These are phyloP conservation scores for Carlito syrichta DNA, from an alignment of 2,113 vertebrate genomes.

Conservation along the genomic window DNA sequence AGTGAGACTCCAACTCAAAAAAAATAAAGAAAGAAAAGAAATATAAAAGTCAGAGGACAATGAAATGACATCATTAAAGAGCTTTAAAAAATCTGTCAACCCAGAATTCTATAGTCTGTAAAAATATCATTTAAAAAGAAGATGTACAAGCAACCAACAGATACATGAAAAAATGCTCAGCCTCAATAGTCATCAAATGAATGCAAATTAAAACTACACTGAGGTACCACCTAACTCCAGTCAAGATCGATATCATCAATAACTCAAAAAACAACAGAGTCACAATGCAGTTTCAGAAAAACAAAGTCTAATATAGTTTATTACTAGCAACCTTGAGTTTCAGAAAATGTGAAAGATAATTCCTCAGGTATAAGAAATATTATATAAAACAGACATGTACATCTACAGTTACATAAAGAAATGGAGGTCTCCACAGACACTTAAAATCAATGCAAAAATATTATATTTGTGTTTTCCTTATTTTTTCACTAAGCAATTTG, in stretches of 20 bases:
- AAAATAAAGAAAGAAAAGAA: too few species aligned
- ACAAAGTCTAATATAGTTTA: background rate
- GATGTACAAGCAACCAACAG: too few species aligned
- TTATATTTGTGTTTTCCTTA: background rate
- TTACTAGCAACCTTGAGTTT: background rate
- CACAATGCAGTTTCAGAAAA: background rate
- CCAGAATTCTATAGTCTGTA: background rate
- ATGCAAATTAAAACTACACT: too few species aligned
- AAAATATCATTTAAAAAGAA: background rate
- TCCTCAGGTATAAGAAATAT: background rate
- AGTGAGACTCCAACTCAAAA: too few species aligned
- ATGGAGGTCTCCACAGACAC: background rate
- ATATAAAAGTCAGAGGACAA: background rate
- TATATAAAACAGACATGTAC: background rate
- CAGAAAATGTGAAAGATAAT: background rate
- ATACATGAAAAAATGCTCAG: too few species aligned
- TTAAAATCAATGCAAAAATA: background rate
- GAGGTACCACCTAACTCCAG: too few species aligned
- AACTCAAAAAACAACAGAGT: too few species aligned
- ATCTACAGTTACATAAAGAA: background rate
- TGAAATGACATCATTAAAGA: background rate
- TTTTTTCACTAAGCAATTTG: background rate
- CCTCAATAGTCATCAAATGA: too few species aligned
- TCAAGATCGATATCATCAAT: too few species aligned
- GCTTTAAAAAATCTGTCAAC: background rate